Conservation (phyloP, 1,140 invertebrate genomes). For the Dendrolimus punctatus region DNA sequence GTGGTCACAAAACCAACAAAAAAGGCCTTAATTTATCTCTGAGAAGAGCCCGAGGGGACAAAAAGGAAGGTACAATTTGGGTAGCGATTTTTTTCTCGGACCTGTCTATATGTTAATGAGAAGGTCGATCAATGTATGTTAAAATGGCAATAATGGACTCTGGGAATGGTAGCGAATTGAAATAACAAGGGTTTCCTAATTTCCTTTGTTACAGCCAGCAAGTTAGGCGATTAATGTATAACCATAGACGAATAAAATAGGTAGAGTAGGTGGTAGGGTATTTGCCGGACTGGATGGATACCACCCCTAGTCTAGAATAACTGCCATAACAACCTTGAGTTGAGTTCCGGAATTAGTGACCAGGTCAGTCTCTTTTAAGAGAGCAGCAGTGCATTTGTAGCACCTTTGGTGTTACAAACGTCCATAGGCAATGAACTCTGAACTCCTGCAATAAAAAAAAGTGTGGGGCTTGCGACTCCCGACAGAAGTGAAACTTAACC, state of each 20-base stretch:
- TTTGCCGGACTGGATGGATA: too few relatives aligned
- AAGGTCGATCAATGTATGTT: slow-evolving; percentile 29
- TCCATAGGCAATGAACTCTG: too few relatives aligned
- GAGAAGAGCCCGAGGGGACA: slow-evolving; percentile 16
- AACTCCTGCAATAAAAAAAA: too few relatives aligned
- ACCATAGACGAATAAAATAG: background rate
- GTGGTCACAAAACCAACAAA: slow-evolving; percentile 19
- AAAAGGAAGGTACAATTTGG: slow-evolving; percentile 29
- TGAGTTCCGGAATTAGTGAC: too few relatives aligned
- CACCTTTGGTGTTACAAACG: too few relatives aligned
- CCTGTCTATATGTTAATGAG: slow-evolving; percentile 32
- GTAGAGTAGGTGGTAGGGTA: background rate
- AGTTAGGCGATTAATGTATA: background rate
- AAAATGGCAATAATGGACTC: slow-evolving; percentile 24
- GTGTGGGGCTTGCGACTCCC: too few relatives aligned
- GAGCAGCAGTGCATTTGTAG: too few relatives aligned
- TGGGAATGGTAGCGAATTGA: slow-evolving; percentile 17
- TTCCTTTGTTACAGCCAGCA: slow-evolving; percentile 1
- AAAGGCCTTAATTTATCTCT: slow-evolving; percentile 28
- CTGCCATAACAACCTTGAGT: too few relatives aligned
- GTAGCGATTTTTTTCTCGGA: slow-evolving; percentile 24
- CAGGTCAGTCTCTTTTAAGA: too few relatives aligned
- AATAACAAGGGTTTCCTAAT: slow-evolving; percentile 14
- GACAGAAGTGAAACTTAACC: too few relatives aligned
- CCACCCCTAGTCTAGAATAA: too few relatives aligned